Base-by-base conservation (phyloP, 2,113 vertebrate species). In the Carassius gibelio region DNA sequence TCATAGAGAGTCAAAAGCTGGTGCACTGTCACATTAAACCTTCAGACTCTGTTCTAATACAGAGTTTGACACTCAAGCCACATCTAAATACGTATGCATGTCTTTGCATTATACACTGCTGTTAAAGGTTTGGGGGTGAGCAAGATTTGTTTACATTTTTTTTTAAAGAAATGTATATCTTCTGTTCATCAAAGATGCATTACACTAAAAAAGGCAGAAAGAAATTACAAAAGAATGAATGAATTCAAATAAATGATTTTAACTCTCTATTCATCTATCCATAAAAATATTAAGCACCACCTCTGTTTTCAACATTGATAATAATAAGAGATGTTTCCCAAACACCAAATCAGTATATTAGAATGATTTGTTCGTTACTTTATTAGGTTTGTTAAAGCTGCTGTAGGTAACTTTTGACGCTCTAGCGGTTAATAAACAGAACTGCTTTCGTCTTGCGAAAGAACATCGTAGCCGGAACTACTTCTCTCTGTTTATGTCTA, bases 1-100 rank as follows among this genome's bases (percentile, higher is more conserved):
- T 68, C 42, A 34, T 14, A 68, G 42, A 19, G 26, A 81, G 79
- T 64, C 62, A 81, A 34, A 68, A 13, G 79, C 61, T 69, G 15
- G 42, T 9, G 4, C 26, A 34, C 8, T 34, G 23, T 5, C 30
- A 48, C 8, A 5, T 50, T 17, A 8, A 48, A 64, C 34, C 14
- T 48, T 64, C 7, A 45, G 52, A 52, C 45, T 75, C 23, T 75
- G 23, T 48, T 26, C 45, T 75, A 6, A 52, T 52, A 74, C 11
- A 14, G n/a, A 75, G 42, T 52, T 7, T 26, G 42, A 17, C n/a
- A 52, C 23, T 8, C 11, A n/a, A 72, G 36, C 17, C 36, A 10
- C 19, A 68, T 30, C 7, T 68, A 72, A 72, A 72, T 9, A 72
- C 21, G 3, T 72, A 72, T 21, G 4, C 45, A 48, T 26, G 72